Conservation (phyloP, 2,888 invertebrate genomes). For the Noctua janthe region DNA sequence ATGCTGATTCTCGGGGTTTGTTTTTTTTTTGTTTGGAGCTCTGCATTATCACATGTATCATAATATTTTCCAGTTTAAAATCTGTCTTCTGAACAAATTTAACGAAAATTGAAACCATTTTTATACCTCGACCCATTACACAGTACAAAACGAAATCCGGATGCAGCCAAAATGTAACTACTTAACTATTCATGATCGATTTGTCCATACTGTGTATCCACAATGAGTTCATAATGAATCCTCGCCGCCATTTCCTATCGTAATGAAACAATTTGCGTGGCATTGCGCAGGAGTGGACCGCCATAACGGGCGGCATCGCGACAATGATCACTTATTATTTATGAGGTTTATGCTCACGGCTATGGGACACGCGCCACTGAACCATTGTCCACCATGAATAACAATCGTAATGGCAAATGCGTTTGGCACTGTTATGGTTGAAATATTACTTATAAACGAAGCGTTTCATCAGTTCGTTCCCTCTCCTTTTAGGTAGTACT, state of each 20-base stretch:
- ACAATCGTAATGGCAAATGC: conserved; percentile 59
- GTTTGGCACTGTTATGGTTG: conserved; percentile 46
- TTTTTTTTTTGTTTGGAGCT: background rate
- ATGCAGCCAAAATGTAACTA: conserved; percentile 16
- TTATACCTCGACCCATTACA: background rate
- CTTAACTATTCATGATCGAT: conserved; percentile 23
- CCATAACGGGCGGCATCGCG: conserved; percentile 72
- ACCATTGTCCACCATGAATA: conserved; percentile 73
- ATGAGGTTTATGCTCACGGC: conserved; percentile 65
- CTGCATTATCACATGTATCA: background rate
- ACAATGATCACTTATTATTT: conserved; percentile 68
- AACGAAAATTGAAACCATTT: background rate
- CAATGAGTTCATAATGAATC: conserved; percentile 56
- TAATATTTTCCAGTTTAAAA: background rate
- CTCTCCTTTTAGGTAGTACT: conserved; percentile 3
- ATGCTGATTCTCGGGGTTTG: background rate
- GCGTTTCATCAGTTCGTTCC: conserved; percentile 19
- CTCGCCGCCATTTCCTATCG: conserved; percentile 57
- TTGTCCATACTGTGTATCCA: conserved; percentile 20
- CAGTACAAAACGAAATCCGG: conserved; percentile 37
- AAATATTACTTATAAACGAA: conserved; percentile 31
- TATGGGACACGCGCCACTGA: conserved; percentile 62
- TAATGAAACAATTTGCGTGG: conserved; percentile 66
- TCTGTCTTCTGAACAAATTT: background rate
- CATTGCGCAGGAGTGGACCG: conserved; percentile 67